Base-by-base conservation (phyloP, 2,113 vertebrate species). In the Coptodon rendalli region DNA sequence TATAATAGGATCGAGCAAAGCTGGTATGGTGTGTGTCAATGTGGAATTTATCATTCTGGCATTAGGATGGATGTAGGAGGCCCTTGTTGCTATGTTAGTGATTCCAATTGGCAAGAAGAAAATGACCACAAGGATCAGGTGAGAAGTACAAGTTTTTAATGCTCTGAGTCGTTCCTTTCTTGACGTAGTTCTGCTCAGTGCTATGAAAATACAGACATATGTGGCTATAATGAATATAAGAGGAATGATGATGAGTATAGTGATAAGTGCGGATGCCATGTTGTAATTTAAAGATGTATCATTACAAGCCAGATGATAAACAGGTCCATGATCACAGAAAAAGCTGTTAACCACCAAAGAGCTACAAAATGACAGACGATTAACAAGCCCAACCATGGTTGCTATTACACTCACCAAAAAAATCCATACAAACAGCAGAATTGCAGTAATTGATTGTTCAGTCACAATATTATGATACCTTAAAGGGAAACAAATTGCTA, bases 401-500 rank as follows among this genome's bases (percentile, higher is more conserved):
- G 19, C 12, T 2, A 89, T 0, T 1, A 92, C 0, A 78, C 11
- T 1, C 0, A 86, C 0, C 5, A 81, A n/a, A 59, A 87, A 31
- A 9, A 52, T 1, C 94, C 94, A 96, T 4, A 3, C 12, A 54
- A 24, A 59, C 5, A 84, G 7, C 79, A 95, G 57, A 5, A 94
- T 87, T 6, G 52, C 11, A 82, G 43, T 6, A 81, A 94, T 81
- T 57, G 63, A 6, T 61, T 48, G 82, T 68, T 78, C 89, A 7
- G 94, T 94, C 17, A 95, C 54, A 29, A 95, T 81, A 24, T 36
- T 85, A 17, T 93, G 87, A 40, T 94, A 95, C 14, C 82, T 81
- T 22, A 96, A 84, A 68, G 95, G 95, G 29, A 92, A 93, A 11
- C 93, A 95, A 82, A 96, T 95, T 11, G 95, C 94, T 50, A 95